Evolutionary conservation across 2,888 invertebrate genomes (phyloP), one percentile per base, ranked within the genome.

Genomic region (Orthonevra nobilis): DNA sequence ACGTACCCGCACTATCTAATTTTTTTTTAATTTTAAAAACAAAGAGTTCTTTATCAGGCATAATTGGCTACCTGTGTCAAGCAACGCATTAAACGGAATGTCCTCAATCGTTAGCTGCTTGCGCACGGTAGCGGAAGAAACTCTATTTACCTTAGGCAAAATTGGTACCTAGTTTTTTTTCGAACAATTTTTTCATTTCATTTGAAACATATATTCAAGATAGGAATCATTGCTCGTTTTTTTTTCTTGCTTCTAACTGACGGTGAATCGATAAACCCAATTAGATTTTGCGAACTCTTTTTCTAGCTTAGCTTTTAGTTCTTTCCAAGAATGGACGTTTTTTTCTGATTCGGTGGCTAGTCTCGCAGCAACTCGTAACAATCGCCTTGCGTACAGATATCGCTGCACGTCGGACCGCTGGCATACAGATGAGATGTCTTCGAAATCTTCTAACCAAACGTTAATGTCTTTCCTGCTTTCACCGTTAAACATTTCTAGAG

Each of bases 401-500:
- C 46, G 26, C 19, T 66, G 54, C 1, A 68, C 56, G 30, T 38
- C 30, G 19, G 56, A 56, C 56, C 66, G 40, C 7, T 23, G 4
- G 20, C 54, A 66, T 7, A 66, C 54, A 0, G 12, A 17, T 6
- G 64, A 3, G 19, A 66, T 66, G 10, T 54, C 36, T 1, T 61
- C 61, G 9, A 56, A 56, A 7, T 56, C 40, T 5, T 44, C n/a
- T 0, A 32, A n/a, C 42, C 23, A 32, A 14, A 20, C 23, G 10
- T 1, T 26, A 9, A 56, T 30, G 15, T 52, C 4, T 44, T 63
- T 63, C 2, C 34, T 38, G 2, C 19, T 23, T 52, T 74, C 73
- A 26, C 60, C 73, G 17, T 56, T 50, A 50, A 66, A 73, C 23
- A 23, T 15, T 42, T 73, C 64, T 38, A 66, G 17, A 0, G 73